phyloP scores from a whole-genome alignment of 2,797 vertebrate genomes.

The Takifugu ocellatus region DNA sequence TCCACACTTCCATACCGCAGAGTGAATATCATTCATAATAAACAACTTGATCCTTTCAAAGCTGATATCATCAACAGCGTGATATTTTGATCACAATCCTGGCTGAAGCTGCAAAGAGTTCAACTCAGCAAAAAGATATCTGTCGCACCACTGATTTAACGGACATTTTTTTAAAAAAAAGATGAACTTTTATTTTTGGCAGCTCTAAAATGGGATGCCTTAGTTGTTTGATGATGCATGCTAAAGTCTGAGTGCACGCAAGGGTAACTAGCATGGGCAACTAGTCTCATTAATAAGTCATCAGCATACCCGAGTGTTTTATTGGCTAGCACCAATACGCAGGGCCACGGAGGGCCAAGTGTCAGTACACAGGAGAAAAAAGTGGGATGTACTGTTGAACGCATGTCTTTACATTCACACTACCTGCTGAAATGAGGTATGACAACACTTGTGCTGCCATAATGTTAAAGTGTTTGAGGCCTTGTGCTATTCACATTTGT shows the following conservation, averaged over 20 bases:
- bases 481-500: too few species aligned
- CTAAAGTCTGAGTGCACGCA: constrained; percentile 49
- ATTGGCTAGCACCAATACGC: constrained; percentile 3
- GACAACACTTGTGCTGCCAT: too few species aligned
- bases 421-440: too few species aligned
- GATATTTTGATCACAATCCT: background rate
- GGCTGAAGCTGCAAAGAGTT: background rate
- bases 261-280: constrained; percentile 40
- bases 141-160: too few species aligned
- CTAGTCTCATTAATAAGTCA: constrained; percentile 53
- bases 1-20: too few species aligned
- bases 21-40: background rate
- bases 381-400: background rate
- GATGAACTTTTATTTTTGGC: constrained; percentile 47
- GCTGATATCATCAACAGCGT: background rate
- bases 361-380: too few species aligned
- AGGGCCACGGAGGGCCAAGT: too few species aligned
- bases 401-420: background rate
- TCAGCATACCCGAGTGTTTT: constrained; percentile 35
- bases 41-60: constrained; percentile 1
- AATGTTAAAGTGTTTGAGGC: too few species aligned
- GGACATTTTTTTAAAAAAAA: too few species aligned
- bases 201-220: constrained; percentile 41
- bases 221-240: constrained; percentile 58
- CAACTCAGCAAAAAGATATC: background rate